These are phyloP conservation scores for Diglossa brunneiventris DNA, from an alignment of 2,113 vertebrate genomes.

Conservation along the genomic window DNA sequence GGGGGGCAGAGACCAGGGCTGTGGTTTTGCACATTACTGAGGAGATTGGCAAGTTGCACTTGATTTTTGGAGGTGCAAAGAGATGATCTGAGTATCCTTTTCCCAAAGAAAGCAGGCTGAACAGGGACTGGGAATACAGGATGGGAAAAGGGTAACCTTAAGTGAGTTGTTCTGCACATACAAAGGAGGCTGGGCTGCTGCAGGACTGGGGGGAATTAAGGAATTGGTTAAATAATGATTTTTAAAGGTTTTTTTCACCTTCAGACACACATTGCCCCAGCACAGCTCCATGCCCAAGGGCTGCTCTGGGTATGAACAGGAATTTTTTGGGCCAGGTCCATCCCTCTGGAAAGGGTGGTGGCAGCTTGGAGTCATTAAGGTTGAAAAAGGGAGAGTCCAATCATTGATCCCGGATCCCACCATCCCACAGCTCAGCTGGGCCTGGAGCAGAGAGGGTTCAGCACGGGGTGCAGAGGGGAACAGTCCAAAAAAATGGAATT, in stretches of 20 bases:
- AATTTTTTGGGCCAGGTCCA: neutral
- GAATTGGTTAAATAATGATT: neutral
- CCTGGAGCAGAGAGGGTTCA: fast-evolving
- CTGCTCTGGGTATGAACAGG: neutral
- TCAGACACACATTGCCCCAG: neutral
- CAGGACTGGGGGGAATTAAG: neutral
- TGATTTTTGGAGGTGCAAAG: neutral
- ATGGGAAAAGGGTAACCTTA: neutral
- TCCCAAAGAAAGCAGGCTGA: neutral
- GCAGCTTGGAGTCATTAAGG: neutral
- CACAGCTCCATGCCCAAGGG: neutral
- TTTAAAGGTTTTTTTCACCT: neutral
- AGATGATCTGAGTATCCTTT: neutral
- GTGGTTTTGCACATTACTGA: neutral
- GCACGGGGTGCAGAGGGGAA: neutral
- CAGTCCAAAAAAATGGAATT: fast-evolving
- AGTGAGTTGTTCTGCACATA: neutral
- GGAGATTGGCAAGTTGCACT: neutral
- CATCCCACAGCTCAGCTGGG: neutral
- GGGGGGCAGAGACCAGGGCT: neutral
- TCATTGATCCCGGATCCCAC: neutral
- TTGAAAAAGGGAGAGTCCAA: neutral
- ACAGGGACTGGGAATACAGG: neutral
- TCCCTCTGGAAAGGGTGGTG: neutral
- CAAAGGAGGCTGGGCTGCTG: neutral